phyloP scores from a whole-genome alignment of 2,797 vertebrate genomes.

The Lemur catta region DNA sequence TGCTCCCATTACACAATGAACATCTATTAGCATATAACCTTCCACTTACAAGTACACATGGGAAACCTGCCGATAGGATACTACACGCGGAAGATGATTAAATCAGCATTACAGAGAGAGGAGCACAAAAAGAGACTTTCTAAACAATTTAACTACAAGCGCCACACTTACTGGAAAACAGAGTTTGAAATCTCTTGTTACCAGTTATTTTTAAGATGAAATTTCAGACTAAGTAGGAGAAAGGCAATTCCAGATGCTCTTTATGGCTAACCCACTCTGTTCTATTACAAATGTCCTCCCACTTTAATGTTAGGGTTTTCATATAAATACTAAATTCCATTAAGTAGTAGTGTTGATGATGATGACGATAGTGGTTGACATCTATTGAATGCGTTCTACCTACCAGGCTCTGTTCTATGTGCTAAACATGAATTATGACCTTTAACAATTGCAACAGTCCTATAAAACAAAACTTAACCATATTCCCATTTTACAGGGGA shows the following conservation, averaged over 20 bases:
- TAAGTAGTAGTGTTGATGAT: background rate
- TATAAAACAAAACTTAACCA: background rate
- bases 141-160: conserved; percentile 58
- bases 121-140: conserved; percentile 45
- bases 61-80: conserved; percentile 66
- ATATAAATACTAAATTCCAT: background rate
- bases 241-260: conserved; percentile 32
- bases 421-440: background rate
- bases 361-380: background rate
- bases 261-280: background rate
- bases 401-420: background rate
- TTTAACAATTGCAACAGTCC: background rate
- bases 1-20: conserved; percentile 29
- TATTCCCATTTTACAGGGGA: background rate
- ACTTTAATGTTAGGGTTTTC: background rate
- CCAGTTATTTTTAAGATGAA: conserved; percentile 62
- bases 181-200: conserved; percentile 59
- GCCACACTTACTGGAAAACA: conserved; percentile 67
- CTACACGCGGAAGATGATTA: conserved; percentile 51
- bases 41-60: conserved; percentile 41
- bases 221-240: conserved; percentile 50
- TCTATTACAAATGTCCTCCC: background rate
- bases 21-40: conserved; percentile 70
- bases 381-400: background rate
- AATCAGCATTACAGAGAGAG: conserved; percentile 59